These are phyloP conservation scores for Parazoanthus swiftii DNA, from an alignment of 92 coral and sea anemone species.

Conservation along the genomic window DNA sequence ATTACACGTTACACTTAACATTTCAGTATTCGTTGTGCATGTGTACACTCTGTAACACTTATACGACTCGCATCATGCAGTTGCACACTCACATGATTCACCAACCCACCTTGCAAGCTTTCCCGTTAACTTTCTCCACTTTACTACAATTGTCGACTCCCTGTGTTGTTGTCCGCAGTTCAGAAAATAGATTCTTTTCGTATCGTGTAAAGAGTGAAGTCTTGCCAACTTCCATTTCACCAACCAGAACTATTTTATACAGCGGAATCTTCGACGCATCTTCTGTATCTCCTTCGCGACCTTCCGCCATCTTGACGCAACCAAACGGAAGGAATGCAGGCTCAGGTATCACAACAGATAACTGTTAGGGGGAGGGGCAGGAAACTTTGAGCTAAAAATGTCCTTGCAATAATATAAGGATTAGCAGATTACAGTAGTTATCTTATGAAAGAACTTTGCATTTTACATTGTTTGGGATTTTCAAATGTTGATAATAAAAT, in stretches of 20 bases:
- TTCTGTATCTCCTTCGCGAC: background rate
- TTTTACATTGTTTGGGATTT: no score
- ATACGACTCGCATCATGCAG: background rate
- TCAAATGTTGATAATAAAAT: no score
- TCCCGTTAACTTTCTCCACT: constrained; percentile 50
- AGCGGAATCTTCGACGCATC: constrained; percentile 48
- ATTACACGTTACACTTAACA: background rate
- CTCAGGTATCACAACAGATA: background rate
- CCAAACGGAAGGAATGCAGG: constrained; percentile 11
- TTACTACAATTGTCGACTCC: constrained; percentile 78
- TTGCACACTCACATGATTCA: no score
- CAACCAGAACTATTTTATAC: constrained; percentile 84
- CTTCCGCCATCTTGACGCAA: constrained; percentile 38
- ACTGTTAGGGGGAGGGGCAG: background rate
- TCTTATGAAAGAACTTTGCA: background rate
- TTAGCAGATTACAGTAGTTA: background rate
- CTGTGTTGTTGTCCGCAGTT: constrained; percentile 56
- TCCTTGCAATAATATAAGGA: background rate
- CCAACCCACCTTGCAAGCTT: constrained; percentile 61
- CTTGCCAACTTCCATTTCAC: constrained; percentile 91
- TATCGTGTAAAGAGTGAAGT: constrained; percentile 83
- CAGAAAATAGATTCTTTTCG: constrained; percentile 65
- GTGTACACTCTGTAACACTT: background rate
- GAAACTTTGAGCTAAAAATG: background rate
- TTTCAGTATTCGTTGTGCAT: background rate